A percentile compares a stretch with the other conserved stretches of the same genome.
Evolutionary conservation across 2,113 vertebrate genomes (phyloP).

Genomic region (Pterocles orientalis): DNA sequence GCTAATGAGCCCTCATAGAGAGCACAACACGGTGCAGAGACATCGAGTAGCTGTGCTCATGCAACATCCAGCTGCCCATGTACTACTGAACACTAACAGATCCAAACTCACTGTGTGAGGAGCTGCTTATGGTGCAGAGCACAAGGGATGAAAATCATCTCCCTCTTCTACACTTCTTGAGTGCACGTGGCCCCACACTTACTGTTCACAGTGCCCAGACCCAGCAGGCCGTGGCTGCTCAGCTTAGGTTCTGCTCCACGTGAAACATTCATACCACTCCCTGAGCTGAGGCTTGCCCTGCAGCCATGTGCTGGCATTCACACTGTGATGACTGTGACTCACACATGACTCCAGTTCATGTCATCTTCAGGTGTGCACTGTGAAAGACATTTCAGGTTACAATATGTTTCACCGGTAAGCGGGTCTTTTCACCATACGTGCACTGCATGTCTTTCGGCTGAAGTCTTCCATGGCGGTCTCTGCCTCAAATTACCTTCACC

Average conservation of each 20-base stretch:
- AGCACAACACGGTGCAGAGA: background rate
- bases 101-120: background rate
- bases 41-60: background rate
- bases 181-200: background rate
- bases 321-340: background rate
- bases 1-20: background rate
- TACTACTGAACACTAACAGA: background rate
- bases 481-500: background rate
- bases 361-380: background rate
- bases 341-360: background rate
- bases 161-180: background rate
- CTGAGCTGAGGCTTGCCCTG: background rate
- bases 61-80: background rate
- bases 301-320: fast-evolving
- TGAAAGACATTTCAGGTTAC: background rate
- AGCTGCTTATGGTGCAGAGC: background rate
- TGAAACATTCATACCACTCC: fast-evolving
- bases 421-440: background rate
- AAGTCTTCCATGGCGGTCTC: background rate
- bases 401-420: background rate
- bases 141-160: background rate
- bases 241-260: background rate
- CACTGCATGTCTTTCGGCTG: background rate
- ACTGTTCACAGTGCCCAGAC: background rate
- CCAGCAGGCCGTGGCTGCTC: background rate